Evolutionary conservation across 1,140 invertebrate species (phyloP).

Genomic region (Hypsibius dujardini): DNA sequence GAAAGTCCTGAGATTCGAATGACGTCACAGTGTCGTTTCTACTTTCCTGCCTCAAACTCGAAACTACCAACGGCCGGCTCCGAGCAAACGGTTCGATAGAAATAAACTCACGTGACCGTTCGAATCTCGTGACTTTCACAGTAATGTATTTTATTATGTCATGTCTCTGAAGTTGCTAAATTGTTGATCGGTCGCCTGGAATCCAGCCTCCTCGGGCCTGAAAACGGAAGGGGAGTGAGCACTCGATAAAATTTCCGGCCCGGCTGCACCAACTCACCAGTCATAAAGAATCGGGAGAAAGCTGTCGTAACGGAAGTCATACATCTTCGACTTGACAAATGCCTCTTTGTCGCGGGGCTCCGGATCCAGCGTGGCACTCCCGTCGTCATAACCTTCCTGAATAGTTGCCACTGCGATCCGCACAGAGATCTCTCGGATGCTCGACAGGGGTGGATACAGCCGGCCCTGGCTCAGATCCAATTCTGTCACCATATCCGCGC

Average conservation of each 20-base stretch:
- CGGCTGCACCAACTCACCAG: slow-evolving; percentile 27
- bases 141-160: not conserved
- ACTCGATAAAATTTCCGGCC: too few relatives aligned
- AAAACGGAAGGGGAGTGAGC: too few relatives aligned
- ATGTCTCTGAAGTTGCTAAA: not conserved
- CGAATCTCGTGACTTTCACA: too few relatives aligned
- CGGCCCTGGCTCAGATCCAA: slow-evolving; percentile 65
- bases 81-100: too few relatives aligned
- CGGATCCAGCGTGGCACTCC: slow-evolving; percentile 36
- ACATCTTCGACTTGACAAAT: slow-evolving; percentile 36
- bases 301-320: slow-evolving; percentile 38
- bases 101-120: slow-evolving; percentile 9
- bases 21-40: too few relatives aligned
- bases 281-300: slow-evolving; percentile 36
- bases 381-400: slow-evolving; percentile 63
- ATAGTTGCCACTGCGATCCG: slow-evolving; percentile 65
- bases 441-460: slow-evolving; percentile 76
- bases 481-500: slow-evolving; percentile 64
- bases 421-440: slow-evolving; percentile 69
- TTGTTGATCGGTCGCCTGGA: not conserved
- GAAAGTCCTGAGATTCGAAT: too few relatives aligned
- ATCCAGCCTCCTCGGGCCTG: slow-evolving; percentile 26
- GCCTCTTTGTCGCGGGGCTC: slow-evolving; percentile 38
- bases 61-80: too few relatives aligned
- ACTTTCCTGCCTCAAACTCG: too few relatives aligned